These are phyloP conservation scores for Leptopilina clavipes DNA, from an alignment of 1,140 invertebrate genomes.

Conservation along the genomic window DNA sequence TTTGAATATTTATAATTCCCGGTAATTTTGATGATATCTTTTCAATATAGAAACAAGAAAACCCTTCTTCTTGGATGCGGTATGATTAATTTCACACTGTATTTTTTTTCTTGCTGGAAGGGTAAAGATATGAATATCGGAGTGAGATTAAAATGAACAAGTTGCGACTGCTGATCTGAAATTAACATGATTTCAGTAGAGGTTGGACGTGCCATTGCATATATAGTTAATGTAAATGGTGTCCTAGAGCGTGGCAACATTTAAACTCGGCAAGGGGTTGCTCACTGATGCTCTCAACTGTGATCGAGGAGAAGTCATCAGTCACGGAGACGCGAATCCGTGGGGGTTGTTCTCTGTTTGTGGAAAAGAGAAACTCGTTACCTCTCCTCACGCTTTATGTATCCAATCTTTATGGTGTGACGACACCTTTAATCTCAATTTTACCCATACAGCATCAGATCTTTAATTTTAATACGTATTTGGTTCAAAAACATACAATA, in stretches of 20 bases:
- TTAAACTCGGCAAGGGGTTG: slow-evolving; percentile 55
- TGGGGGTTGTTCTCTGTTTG: slow-evolving; percentile 60
- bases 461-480: no score
- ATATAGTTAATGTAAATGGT: slow-evolving; percentile 61
- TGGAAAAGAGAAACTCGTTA: slow-evolving; percentile 59
- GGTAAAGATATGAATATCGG: slow-evolving; percentile 10
- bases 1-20: no score
- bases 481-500: no score
- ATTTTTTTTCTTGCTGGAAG: no score
- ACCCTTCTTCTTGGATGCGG: no score
- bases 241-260: slow-evolving; percentile 50
- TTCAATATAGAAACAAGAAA: no score
- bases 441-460: no score
- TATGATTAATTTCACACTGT: slow-evolving; percentile 27
- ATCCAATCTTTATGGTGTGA: slow-evolving; percentile 53
- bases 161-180: slow-evolving; percentile 48
- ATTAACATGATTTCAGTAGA: slow-evolving; percentile 64
- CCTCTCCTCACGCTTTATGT: slow-evolving; percentile 40
- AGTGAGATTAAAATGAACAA: slow-evolving; percentile 30
- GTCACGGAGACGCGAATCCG: slow-evolving; percentile 64
- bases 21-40: no score
- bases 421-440: slow-evolving; percentile 41
- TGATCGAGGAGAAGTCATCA: slow-evolving; percentile 72
- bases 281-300: slow-evolving; percentile 42
- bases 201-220: slow-evolving; percentile 67